Percentiles rank a stretch among this genome's conserved stretches.
These are phyloP conservation scores for Hestina assimilis DNA, from an alignment of 1,140 invertebrate genomes.

Conservation along the genomic window DNA sequence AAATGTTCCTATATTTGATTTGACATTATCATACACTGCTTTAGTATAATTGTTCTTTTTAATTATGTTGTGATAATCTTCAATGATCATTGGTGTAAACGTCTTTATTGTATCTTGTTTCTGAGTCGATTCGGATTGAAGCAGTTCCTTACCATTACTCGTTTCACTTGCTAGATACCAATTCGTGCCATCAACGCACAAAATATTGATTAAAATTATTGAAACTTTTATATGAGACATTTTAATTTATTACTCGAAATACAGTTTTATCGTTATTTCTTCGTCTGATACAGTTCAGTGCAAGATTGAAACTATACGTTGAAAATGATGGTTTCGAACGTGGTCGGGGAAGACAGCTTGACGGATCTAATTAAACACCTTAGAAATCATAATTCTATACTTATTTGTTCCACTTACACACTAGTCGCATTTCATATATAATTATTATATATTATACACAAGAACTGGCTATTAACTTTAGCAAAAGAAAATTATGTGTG, in stretches of 20 bases:
- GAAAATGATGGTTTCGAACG: slow-evolving; percentile 5
- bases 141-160: background rate
- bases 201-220: slow-evolving; percentile 1
- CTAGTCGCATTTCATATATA: background rate
- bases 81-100: background rate
- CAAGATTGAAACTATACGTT: slow-evolving; percentile 7
- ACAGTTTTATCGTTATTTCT: background rate
- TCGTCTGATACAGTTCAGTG: slow-evolving; percentile 1
- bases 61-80: background rate
- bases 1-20: background rate
- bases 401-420: slow-evolving; percentile 42
- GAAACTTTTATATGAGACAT: background rate
- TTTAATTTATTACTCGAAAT: background rate
- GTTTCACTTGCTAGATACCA: slow-evolving; percentile 8
- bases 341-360: slow-evolving; percentile 35
- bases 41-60: background rate
- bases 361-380: slow-evolving; percentile 59
- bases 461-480: too few species aligned
- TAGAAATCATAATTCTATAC: slow-evolving; percentile 56
- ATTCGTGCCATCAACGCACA: slow-evolving; percentile 4
- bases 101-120: background rate
- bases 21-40: background rate
- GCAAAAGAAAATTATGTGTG: too few species aligned
- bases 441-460: background rate
- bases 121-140: background rate